Evolutionary conservation across 2,888 invertebrate genomes (phyloP).

Genomic region (Campopleginae sp.): DNA sequence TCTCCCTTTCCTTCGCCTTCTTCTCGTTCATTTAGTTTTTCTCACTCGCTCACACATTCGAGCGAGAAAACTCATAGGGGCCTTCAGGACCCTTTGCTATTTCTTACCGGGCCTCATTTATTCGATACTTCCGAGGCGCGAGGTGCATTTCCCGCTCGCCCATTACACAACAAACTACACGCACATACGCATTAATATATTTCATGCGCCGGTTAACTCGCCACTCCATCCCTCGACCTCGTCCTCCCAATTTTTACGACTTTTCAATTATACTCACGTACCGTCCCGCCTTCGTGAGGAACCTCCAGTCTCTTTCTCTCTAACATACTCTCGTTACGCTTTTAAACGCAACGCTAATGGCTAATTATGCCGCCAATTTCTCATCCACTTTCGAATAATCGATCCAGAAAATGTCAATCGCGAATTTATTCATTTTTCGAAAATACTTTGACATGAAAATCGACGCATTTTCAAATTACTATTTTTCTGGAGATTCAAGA

Average conservation of each 20-base stretch:
- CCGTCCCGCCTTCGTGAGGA: slow-evolving; percentile 22
- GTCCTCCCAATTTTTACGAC: slow-evolving; percentile 37
- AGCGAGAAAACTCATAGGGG: slow-evolving; percentile 21
- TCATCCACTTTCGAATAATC: neutral
- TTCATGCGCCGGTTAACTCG: slow-evolving; percentile 51
- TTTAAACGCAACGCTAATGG: neutral
- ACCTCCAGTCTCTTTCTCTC: neutral
- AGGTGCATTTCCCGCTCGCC: slow-evolving; percentile 42
- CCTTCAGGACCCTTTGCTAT: neutral
- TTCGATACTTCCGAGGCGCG: slow-evolving; percentile 59
- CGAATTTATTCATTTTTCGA: neutral
- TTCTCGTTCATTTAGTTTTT: neutral
- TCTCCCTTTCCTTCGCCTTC: slow-evolving; percentile 47
- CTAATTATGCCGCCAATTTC: neutral
- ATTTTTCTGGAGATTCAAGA: too few relatives aligned
- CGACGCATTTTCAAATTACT: too few relatives aligned
- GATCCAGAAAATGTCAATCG: neutral
- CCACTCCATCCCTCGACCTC: slow-evolving; percentile 3
- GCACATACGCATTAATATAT: slow-evolving; percentile 52
- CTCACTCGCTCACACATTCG: neutral
- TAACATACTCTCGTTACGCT: slow-evolving; percentile 13
- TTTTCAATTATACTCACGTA: slow-evolving; percentile 41
- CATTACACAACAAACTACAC: slow-evolving; percentile 47
- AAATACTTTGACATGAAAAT: too few relatives aligned
- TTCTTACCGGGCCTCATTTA: slow-evolving; percentile 9